These are phyloP conservation scores for Pocillopora grandis DNA, from an alignment of 92 coral and sea anemone species.

Conservation along the genomic window DNA sequence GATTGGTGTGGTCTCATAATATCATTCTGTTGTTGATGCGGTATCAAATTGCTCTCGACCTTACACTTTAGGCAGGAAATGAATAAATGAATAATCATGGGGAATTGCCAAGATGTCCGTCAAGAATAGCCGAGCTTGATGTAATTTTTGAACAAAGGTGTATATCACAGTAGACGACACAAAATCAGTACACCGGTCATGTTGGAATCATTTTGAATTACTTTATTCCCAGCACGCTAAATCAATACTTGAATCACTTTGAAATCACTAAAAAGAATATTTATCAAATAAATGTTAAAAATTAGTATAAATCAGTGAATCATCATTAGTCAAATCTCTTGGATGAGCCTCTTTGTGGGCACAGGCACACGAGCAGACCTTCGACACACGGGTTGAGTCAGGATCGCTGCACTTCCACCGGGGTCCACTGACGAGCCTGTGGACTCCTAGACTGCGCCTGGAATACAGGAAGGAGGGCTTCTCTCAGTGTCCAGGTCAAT, in stretches of 20 bases:
- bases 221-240: too few relatives aligned
- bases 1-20: too few relatives aligned
- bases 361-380: constrained; percentile 21
- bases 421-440: background rate
- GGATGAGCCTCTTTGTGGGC: constrained; percentile 28
- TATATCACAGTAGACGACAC: too few relatives aligned
- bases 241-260: background rate
- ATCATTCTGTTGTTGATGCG: too few relatives aligned
- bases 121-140: too few relatives aligned
- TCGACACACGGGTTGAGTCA: constrained; percentile 13
- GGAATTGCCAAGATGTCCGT: too few relatives aligned
- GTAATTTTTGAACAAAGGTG: too few relatives aligned
- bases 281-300: background rate
- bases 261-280: background rate
- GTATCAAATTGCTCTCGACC: too few relatives aligned
- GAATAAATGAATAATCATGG: too few relatives aligned
- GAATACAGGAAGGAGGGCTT: background rate
- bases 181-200: too few relatives aligned
- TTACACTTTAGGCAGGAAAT: too few relatives aligned
- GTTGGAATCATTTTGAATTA: too few relatives aligned
- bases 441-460: background rate
- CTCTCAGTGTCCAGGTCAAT: background rate
- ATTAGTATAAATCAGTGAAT: background rate
- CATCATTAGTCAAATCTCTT: constrained; percentile 18
- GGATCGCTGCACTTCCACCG: constrained; percentile 10